A percentile compares a stretch with the other conserved stretches of the same genome.
phyloP scores from a whole-genome alignment of 2,113 vertebrate genomes.

The Ciconia maguari region DNA sequence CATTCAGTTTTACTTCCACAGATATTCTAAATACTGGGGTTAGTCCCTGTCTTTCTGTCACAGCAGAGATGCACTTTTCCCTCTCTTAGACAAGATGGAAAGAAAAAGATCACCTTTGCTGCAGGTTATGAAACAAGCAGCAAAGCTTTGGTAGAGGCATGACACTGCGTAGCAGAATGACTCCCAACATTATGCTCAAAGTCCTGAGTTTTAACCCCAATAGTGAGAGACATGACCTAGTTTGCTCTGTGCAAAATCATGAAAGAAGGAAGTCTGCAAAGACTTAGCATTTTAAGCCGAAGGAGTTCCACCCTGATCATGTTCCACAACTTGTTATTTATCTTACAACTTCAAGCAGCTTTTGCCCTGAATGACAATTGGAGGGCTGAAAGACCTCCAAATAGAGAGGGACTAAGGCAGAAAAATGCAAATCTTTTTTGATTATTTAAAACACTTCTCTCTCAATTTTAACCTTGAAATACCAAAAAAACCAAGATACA shows the following conservation, averaged over 20 bases:
- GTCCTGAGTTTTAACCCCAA: not conserved
- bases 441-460: not conserved
- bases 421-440: not conserved
- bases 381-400: not conserved
- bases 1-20: not conserved
- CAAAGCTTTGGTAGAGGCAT: not conserved
- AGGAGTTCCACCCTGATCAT: not conserved
- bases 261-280: not conserved
- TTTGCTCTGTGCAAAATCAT: not conserved
- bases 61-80: not conserved
- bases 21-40: not conserved
- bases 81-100: not conserved
- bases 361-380: not conserved
- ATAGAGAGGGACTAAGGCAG: not conserved
- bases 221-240: not conserved
- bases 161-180: not conserved
- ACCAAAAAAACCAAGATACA: not conserved
- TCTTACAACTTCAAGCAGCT: not conserved
- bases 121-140: not conserved
- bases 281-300: not conserved
- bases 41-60: not conserved
- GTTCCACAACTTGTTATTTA: not conserved
- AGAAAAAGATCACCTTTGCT: not conserved
- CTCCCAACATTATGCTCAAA: not conserved
- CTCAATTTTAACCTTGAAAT: not conserved